A percentile compares a stretch with the other conserved stretches of the same genome.
Conservation (phyloP, 2,888 invertebrate species). For the Nemoura dubitans region DNA sequence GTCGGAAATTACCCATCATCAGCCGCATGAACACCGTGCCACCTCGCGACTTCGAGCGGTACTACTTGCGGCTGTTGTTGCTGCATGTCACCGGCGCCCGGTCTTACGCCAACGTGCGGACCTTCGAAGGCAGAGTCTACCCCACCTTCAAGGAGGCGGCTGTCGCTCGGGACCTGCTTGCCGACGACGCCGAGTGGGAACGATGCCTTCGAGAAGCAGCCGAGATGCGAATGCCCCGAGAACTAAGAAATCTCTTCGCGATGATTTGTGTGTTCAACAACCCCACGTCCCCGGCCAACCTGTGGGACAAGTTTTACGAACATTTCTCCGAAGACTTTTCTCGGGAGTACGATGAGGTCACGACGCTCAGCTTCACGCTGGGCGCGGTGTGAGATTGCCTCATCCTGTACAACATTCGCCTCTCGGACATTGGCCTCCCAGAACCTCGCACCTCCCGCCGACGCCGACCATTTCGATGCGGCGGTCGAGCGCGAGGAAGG, state of each 20-base stretch:
- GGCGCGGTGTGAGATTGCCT: background rate
- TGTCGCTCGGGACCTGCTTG: conserved; percentile 55
- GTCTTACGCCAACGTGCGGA: conserved; percentile 56
- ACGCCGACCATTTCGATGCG: background rate
- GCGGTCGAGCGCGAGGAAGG: background rate
- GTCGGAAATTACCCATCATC: background rate
- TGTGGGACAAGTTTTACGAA: conserved; percentile 45
- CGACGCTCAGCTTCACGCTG: background rate
- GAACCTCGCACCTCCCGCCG: background rate
- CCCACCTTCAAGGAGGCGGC: conserved; percentile 59
- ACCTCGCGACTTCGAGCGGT: conserved; percentile 55
- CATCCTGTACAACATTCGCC: background rate
- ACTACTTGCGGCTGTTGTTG: conserved; percentile 55
- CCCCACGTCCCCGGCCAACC: conserved; percentile 48
- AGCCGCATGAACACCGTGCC: conserved; percentile 55
- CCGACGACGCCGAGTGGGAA: conserved; percentile 55
- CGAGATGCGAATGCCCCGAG: conserved; percentile 50
- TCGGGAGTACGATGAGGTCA: background rate
- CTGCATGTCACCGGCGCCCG: conserved; percentile 56
- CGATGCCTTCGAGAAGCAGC: conserved; percentile 52
- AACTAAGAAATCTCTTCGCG: conserved; percentile 54
- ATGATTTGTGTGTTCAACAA: conserved; percentile 55
- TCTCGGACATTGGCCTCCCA: background rate
- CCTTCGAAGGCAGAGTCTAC: conserved; percentile 57
- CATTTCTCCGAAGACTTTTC: background rate